Percentiles rank a stretch among this genome's conserved stretches.
Conservation (phyloP, 2,888 invertebrate genomes). For the Chironomus tentans region DNA sequence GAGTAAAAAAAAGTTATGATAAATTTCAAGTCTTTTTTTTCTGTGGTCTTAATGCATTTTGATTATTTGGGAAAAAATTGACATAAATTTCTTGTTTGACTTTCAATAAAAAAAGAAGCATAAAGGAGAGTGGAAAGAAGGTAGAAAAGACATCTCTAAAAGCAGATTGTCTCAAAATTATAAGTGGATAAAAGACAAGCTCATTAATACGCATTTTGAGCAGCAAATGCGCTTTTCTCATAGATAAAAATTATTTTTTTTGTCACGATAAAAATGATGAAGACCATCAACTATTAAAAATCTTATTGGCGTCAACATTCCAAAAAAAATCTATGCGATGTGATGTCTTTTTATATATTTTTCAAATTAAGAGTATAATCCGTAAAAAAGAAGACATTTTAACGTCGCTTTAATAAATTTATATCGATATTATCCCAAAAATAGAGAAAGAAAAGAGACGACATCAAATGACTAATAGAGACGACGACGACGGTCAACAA, state of each 20-base stretch:
- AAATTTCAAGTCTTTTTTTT: background rate
- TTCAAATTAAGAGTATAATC: background rate
- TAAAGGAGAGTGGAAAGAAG: no score
- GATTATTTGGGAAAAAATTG: slow-evolving; percentile 6
- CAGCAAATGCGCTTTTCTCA: background rate
- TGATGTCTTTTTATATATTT: background rate
- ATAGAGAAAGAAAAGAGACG: background rate
- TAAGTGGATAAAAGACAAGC: background rate
- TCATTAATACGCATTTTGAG: background rate
- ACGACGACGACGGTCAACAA: no score
- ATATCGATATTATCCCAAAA: background rate
- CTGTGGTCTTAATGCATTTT: slow-evolving; percentile 11
- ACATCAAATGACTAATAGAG: no score
- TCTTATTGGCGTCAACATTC: slow-evolving; percentile 8
- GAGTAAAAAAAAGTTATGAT: background rate
- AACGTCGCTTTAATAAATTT: background rate
- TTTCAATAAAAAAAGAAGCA: background rate
- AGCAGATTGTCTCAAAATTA: background rate
- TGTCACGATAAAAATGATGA: background rate
- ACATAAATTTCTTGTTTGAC: slow-evolving; percentile 16
- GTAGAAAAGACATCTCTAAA: background rate
- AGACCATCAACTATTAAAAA: background rate
- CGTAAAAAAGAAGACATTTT: background rate
- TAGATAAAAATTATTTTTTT: no score
- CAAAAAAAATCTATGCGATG: background rate